These are phyloP conservation scores for Cosmia trapezina DNA, from an alignment of 2,888 invertebrate species.

Conservation along the genomic window DNA sequence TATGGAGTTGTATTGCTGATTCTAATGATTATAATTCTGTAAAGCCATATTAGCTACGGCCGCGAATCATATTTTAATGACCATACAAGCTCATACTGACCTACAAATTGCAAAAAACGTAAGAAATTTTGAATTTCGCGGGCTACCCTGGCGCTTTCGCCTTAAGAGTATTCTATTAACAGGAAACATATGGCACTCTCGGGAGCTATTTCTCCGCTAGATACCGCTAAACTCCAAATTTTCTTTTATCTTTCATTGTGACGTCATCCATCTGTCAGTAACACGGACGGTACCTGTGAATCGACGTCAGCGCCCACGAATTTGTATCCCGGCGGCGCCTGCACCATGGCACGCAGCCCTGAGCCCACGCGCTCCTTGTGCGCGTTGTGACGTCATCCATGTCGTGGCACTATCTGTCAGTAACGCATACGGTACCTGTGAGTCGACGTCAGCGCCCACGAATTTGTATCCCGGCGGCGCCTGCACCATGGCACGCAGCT, in stretches of 20 bases:
- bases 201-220: not conserved
- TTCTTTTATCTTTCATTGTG: not conserved
- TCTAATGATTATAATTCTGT: too few species aligned
- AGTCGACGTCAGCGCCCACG: conserved; percentile 99
- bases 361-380: conserved; percentile 97
- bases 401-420: conserved; percentile 91
- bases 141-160: too few species aligned
- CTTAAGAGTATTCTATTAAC: too few species aligned
- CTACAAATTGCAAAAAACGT: too few species aligned
- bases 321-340: conserved; percentile 96
- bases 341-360: conserved; percentile 98
- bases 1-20: too few species aligned
- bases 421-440: conserved; percentile 87
- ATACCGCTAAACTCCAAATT: not conserved
- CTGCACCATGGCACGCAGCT: conserved; percentile 98
- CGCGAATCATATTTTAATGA: too few species aligned
- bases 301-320: conserved; percentile 99
- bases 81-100: too few species aligned
- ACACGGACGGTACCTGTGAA: conserved; percentile 90
- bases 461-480: conserved; percentile 96
- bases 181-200: not conserved
- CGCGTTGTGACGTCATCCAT: conserved; percentile 99
- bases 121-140: too few species aligned
- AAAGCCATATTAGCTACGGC: too few species aligned
- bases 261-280: too few species aligned